Evolutionary conservation across 2,888 invertebrate species (phyloP).

Genomic region (Philaethria dido): DNA sequence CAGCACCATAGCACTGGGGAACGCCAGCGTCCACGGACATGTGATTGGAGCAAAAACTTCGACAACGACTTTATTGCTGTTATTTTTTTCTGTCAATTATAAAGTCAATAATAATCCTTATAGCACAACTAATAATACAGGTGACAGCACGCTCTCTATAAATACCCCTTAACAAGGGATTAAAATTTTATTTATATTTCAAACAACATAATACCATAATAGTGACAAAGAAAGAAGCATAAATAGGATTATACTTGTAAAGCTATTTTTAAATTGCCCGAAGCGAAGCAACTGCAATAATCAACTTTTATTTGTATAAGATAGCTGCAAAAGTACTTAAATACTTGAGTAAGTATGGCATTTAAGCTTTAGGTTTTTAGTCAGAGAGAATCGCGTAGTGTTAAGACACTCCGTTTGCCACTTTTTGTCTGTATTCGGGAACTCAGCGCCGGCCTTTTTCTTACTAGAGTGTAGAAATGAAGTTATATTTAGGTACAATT

Average conservation of each 20-base stretch:
- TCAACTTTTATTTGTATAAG: constrained; percentile 6
- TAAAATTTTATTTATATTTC: not conserved
- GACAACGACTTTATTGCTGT: no score
- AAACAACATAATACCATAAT: constrained; percentile 9
- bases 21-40: no score
- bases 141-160: not conserved
- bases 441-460: no score
- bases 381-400: no score
- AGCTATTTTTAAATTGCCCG: constrained; percentile 21
- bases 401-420: no score
- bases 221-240: constrained; percentile 1
- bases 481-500: no score
- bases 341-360: not conserved
- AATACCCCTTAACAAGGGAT: constrained; percentile 14
- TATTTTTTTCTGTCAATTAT: not conserved
- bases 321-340: not conserved
- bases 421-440: no score
- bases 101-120: not conserved
- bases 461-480: no score
- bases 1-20: no score
- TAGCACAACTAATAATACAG: not conserved
- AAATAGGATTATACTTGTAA: constrained; percentile 21
- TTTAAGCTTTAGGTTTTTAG: no score
- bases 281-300: constrained; percentile 12
- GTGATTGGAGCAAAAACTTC: no score